Evolutionary conservation across 1,140 invertebrate genomes (phyloP), one percentile per base, ranked within the genome.

Genomic region (Forficula auricularia): DNA sequence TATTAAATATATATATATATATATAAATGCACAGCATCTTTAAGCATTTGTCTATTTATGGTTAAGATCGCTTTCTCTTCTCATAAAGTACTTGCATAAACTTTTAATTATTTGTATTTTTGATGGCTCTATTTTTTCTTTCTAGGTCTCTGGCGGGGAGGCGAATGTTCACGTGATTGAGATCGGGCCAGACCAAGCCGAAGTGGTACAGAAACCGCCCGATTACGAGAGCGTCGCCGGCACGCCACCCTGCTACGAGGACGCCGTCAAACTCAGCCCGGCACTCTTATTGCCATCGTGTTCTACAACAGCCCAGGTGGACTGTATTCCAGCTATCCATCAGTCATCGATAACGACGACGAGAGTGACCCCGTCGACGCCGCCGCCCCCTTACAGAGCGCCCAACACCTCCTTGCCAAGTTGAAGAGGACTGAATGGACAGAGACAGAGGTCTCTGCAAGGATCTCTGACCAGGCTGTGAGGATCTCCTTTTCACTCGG

Each of bases 141-240:
- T 13, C 42, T 0, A 40, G 50, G 15, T 43, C 0, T 27, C 67
- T 65, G n/a, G 63, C 69, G 70, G 71, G 48, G 70, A 71, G 53
- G 70, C 74, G 59, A 68, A 71, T 14, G 71, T 76, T 42, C 72
- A 75, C 54, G 70, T 76, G 43, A 75, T 75, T 48, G 67, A 71
- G 38, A 68, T 73, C 50, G 68, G 36, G 2, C 14, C 18, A 9
- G 33, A 27, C n/a, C 19, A 32, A 12, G 30, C 9, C 3, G 37
- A 19, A 12, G 31, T 36, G 53, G 61, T 70, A 43, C 73, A 75
- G 48, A 80, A 80, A 53, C 76, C 77, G 16, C 77, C 77, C 16
- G 77, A 79, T 52, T 80, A 80, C 55, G 75, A 79, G 48, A 67
- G 71, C 0, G 74, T 79, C 19, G 70, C 72, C 2, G 74, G 73